Conservation (phyloP, 2,888 invertebrate genomes). For the Malthinus flaveolus region DNA sequence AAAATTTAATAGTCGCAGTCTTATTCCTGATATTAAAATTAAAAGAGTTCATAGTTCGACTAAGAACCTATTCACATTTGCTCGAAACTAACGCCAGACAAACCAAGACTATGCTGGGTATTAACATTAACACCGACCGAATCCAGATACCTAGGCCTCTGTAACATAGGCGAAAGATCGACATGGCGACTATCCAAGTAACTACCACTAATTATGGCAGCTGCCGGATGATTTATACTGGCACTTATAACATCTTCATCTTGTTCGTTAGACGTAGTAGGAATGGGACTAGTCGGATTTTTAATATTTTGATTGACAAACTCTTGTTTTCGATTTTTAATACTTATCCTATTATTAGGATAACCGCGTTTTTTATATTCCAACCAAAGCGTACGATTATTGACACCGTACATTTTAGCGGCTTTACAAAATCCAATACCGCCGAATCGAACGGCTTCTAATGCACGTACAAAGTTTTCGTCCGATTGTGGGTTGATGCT, state of each 20-base stretch:
- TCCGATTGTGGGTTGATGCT: slow-evolving; percentile 80
- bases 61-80: slow-evolving; percentile 63
- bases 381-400: slow-evolving; percentile 82
- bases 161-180: slow-evolving; percentile 65
- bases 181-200: slow-evolving; percentile 73
- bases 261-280: slow-evolving; percentile 5
- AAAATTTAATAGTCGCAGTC: too few relatives aligned
- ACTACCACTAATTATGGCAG: slow-evolving; percentile 63
- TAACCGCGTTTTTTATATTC: slow-evolving; percentile 85
- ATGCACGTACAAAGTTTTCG: slow-evolving; percentile 78
- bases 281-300: slow-evolving; percentile 39
- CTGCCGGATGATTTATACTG: slow-evolving; percentile 33
- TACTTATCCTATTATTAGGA: slow-evolving; percentile 77
- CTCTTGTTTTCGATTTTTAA: slow-evolving; percentile 74
- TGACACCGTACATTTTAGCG: slow-evolving; percentile 81
- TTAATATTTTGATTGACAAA: slow-evolving; percentile 47
- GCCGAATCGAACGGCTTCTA: slow-evolving; percentile 81
- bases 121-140: slow-evolving; percentile 39
- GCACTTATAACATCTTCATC: slow-evolving; percentile 51
- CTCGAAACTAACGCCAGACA: slow-evolving; percentile 77
- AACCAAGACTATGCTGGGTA: slow-evolving; percentile 62
- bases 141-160: slow-evolving; percentile 52
- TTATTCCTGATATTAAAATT: too few relatives aligned
- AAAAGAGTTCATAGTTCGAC: too few relatives aligned
- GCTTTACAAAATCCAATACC: slow-evolving; percentile 87